Evolutionary conservation across 2,797 vertebrate species (phyloP), one percentile per base, ranked within the genome.

Genomic region (Tragopan temminckii): DNA sequence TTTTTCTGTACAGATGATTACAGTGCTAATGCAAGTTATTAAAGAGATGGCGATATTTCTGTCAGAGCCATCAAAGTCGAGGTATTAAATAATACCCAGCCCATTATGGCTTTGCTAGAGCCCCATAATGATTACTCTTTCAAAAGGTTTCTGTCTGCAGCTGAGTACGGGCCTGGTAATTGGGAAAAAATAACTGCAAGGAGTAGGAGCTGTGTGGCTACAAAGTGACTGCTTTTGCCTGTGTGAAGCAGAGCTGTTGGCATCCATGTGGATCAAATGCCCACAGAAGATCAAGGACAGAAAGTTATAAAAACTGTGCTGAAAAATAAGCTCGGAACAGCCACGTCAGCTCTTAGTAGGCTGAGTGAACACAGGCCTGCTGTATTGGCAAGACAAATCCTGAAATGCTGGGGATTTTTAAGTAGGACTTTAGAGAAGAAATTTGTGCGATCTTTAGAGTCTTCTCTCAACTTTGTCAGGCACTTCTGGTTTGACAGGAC

Each of bases 11-110:
- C 43, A 27, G 77, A 35, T 55, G 53, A 88, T 83, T 93, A 76
- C 31, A 82, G 57, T 45, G 46, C 42, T 90, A 55, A 92, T 81
- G n/a, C 5, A 35, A 81, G 55, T 76, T 90, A 80, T 80, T 86
- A 74, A 58, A 66, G 46, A 79, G 72, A 70, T 52, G 25, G 57
- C 61, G 61, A 69, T 88, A 83, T 88, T 95, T 95, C 85, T 84
- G 67, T 84, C 74, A 33, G 2, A 77, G 33, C 70, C 67, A 36
- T 91, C 67, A 84, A 84, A 93, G 67, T 4, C 17, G 33, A 82
- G 58, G 61, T 88, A 71, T 61, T 78, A 89, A 67, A 72, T 62
- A 66, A 91, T 86, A 79, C 25, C 43, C 64, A 78, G 48, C 27
- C 67, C 76, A n/a, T 79, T 75, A 59, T 4, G 13, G 46, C 57